These are phyloP conservation scores for Drosophila orena DNA, from an alignment of 1,140 invertebrate species.

Conservation along the genomic window DNA sequence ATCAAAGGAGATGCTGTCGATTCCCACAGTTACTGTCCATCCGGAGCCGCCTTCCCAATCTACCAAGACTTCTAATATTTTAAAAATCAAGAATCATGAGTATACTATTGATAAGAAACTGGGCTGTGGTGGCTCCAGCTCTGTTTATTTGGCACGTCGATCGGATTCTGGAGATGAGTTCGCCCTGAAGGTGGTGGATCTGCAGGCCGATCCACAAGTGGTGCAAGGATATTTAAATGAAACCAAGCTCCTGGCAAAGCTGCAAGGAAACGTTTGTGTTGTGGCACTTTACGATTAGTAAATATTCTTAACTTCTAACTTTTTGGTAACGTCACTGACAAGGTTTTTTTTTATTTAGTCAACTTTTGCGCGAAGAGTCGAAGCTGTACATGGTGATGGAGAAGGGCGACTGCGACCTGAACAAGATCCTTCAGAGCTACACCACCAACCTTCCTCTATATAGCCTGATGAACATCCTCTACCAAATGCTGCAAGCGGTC, in stretches of 20 bases:
- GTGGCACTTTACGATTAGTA: constrained; percentile 96
- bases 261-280: constrained; percentile 93
- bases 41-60: neutral
- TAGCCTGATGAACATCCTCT: constrained; percentile 95
- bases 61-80: constrained; percentile 16
- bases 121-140: constrained; percentile 80
- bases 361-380: constrained; percentile 87
- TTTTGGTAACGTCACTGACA: neutral
- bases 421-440: constrained; percentile 89
- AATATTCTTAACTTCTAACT: constrained; percentile 85
- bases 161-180: constrained; percentile 65
- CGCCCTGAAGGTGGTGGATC: constrained; percentile 87
- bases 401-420: constrained; percentile 95
- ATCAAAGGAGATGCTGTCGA: constrained; percentile 9
- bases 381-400: constrained; percentile 95
- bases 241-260: constrained; percentile 92
- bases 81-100: constrained; percentile 70
- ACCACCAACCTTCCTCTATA: constrained; percentile 87
- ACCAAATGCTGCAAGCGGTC: constrained; percentile 96
- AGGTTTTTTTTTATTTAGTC: constrained; percentile 58
- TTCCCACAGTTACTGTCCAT: neutral
- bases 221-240: constrained; percentile 95
- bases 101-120: constrained; percentile 76
- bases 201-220: constrained; percentile 90
- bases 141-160: constrained; percentile 70